Evolutionary conservation across 2,113 vertebrate genomes (phyloP).

Genomic region (Ranitomeya variabilis): DNA sequence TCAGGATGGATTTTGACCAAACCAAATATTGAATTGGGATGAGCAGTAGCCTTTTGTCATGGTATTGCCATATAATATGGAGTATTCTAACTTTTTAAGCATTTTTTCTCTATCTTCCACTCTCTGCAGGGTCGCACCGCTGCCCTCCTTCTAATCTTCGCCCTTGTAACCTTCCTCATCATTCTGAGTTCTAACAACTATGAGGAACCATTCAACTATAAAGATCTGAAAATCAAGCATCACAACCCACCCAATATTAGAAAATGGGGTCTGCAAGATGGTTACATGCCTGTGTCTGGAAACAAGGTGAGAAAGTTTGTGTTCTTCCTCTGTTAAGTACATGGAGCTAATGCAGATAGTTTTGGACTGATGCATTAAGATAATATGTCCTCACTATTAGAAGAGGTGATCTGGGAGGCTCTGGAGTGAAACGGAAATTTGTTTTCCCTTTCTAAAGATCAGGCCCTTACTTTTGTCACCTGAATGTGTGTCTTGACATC

Average conservation of each 20-base stretch:
- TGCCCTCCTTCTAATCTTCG: slow-evolving; percentile 82
- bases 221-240: slow-evolving; percentile 65
- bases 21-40: no score
- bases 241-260: slow-evolving; percentile 76
- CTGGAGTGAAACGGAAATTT: no score
- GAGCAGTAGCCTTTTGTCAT: no score
- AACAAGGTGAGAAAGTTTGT: slow-evolving; percentile 82
- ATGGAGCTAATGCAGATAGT: background rate
- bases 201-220: slow-evolving; percentile 73
- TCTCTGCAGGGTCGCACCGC: slow-evolving; percentile 80
- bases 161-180: slow-evolving; percentile 90
- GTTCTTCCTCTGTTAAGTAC: background rate
- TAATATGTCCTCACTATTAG: no score
- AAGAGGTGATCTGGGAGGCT: no score
- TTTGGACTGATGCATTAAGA: background rate
- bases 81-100: slow-evolving; percentile 29
- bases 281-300: slow-evolving; percentile 81
- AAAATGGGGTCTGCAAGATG: slow-evolving; percentile 81
- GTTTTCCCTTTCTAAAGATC: no score
- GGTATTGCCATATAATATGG: background rate
- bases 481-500: no score
- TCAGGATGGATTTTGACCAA: no score
- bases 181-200: slow-evolving; percentile 89
- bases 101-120: background rate
- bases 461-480: no score